Percentiles rank a stretch among this genome's conserved stretches.
These are phyloP conservation scores for Napeogenes inachia DNA, from an alignment of 2,888 invertebrate species.

Conservation along the genomic window DNA sequence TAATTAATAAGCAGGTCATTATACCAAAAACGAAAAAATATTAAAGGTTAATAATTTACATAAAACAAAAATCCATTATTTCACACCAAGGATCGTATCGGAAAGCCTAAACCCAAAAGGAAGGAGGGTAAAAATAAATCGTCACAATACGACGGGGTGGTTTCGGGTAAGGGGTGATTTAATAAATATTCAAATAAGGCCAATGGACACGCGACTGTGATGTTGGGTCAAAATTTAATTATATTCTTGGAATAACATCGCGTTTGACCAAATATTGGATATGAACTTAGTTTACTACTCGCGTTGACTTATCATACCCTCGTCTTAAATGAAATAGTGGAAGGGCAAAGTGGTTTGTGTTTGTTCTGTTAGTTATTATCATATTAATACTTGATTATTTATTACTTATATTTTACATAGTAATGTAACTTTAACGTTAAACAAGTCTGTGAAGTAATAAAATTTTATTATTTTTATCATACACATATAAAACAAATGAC, in stretches of 20 bases:
- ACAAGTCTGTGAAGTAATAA: background rate
- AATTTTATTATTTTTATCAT: background rate
- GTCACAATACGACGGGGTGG: constrained; percentile 20
- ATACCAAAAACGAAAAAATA: background rate
- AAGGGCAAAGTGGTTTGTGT: background rate
- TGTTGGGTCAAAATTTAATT: constrained; percentile 8
- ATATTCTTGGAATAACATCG: constrained; percentile 7
- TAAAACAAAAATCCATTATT: constrained; percentile 2
- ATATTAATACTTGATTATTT: background rate
- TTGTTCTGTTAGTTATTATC: constrained; percentile 2
- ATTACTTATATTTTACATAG: too few relatives aligned
- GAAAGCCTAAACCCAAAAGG: constrained; percentile 7
- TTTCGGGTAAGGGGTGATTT: constrained; percentile 46
- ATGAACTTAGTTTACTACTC: constrained; percentile 2
- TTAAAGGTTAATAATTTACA: constrained; percentile 2
- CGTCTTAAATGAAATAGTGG: constrained; percentile 6
- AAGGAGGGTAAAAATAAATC: constrained; percentile 13
- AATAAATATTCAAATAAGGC: constrained; percentile 70
- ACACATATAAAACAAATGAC: constrained; percentile 8
- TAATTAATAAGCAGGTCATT: background rate
- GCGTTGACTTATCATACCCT: background rate
- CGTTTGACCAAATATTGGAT: constrained; percentile 7
- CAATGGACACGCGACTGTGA: constrained; percentile 37
- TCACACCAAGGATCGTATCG: constrained; percentile 7
- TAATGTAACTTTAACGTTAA: too few relatives aligned